Base-by-base conservation (phyloP, 2,797 vertebrate genomes). In the Peromyscus attwateri region DNA sequence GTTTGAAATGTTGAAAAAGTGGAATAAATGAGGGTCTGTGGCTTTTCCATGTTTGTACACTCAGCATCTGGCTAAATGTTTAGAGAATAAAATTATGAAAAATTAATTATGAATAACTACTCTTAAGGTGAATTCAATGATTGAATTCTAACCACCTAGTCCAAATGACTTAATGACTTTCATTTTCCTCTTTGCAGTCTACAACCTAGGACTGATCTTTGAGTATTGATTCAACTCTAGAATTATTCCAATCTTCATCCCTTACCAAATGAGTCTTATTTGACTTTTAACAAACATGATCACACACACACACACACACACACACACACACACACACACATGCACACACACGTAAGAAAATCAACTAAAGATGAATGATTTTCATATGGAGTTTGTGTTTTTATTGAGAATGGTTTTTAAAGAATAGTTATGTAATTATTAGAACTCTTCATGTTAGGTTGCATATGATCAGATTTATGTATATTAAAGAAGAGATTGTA, bases 1-100 rank as follows among this genome's bases (percentile, higher is more conserved):
- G 11, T 79, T 97, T 79, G 37, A 89, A 87, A 93, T 90, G 85
- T 95, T 71, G 52, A 94, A 85, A 94, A 88, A 87, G 57, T 91
- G 4, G 29, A 55, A 46, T 60, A 90, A 89, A 66, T 23, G 87
- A 1, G 10, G 89, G 60, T 8, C 52, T 84, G 3, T 87, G 71
- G 3, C 10, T 89, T 93, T 79, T 49, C 40, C 73, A 57, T 84
- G 21, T 96, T 95, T 94, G 52, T 83, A 66, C 27, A 49, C 6
- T 80, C 34, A 49, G 71, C 23, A 85, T 91, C 37, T 84, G 25
- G 34, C 82, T 91, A 92, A 76, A 29, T 60, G 25, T 79, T 92
- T 66, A 79, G 14, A 55, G 81, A 95, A 68, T 92, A 75, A 29
- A 97, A 91, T 94, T 85, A 79, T 92, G 46, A 91, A 92, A 95